These are phyloP conservation scores for Emydoidea blandingii DNA, from an alignment of 2,797 vertebrate species.

Conservation along the genomic window DNA sequence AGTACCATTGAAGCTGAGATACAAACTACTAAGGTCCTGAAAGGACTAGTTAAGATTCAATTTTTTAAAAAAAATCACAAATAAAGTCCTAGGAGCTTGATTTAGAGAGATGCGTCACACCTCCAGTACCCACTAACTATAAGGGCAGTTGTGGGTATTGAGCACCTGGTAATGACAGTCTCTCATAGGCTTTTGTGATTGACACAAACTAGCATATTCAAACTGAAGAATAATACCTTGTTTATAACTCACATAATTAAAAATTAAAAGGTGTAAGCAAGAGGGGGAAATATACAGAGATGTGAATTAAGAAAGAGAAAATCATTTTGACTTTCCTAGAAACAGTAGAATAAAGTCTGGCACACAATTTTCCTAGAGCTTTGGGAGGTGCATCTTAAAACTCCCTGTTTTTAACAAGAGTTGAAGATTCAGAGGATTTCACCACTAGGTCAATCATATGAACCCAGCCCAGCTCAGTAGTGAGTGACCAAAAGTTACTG, in stretches of 20 bases:
- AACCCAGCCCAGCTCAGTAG: not conserved
- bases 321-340: not conserved
- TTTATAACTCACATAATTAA: not conserved
- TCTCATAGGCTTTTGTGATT: not conserved
- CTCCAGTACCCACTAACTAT: not conserved
- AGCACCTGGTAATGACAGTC: not conserved
- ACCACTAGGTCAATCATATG: not conserved
- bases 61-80: not conserved
- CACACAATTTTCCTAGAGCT: not conserved
- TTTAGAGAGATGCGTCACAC: not conserved
- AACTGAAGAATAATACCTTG: not conserved
- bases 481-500: not conserved
- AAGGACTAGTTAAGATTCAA: not conserved
- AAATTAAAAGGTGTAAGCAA: not conserved
- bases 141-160: not conserved
- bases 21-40: not conserved
- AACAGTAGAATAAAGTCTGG: not conserved
- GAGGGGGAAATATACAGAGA: not conserved
- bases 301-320: not conserved
- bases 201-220: not conserved
- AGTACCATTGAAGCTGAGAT: not conserved
- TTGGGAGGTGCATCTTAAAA: not conserved
- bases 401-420: not conserved
- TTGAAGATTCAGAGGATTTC: not conserved
- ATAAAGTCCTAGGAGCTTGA: not conserved